phyloP scores from a whole-genome alignment of 2,797 vertebrate genomes.

The Poecilia picta region DNA sequence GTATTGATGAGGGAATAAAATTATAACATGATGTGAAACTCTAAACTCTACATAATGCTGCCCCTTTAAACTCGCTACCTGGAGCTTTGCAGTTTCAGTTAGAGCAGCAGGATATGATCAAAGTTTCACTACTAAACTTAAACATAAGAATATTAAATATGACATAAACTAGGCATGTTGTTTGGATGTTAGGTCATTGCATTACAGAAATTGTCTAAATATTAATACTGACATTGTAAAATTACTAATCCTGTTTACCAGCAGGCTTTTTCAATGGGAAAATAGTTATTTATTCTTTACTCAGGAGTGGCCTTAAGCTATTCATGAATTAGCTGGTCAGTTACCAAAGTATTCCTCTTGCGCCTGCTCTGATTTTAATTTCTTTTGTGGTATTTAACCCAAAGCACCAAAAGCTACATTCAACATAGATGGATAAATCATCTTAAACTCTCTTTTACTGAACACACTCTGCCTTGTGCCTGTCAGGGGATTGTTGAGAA shows the following conservation, averaged over 20 bases:
- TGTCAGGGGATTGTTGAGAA: neutral
- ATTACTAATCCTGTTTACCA: neutral
- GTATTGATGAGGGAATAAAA: too few relatives aligned
- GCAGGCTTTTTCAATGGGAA: neutral
- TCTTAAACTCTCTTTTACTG: neutral
- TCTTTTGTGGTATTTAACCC: neutral
- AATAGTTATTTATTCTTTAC: neutral
- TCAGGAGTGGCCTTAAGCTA: neutral
- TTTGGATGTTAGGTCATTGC: neutral
- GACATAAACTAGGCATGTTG: neutral
- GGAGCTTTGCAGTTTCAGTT: conserved; percentile 7
- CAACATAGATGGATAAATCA: too few relatives aligned
- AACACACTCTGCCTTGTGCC: neutral
- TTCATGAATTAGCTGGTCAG: neutral
- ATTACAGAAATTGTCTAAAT: neutral
- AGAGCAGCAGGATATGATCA: neutral
- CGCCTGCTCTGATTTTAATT: neutral
- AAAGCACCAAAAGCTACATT: neutral
- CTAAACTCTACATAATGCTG: too few relatives aligned
- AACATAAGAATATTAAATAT: neutral
- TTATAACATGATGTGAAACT: too few relatives aligned
- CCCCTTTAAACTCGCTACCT: neutral
- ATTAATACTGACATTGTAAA: neutral
- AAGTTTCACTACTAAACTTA: neutral
- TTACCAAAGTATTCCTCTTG: neutral